Base-by-base conservation (phyloP, 2,888 invertebrate genomes). In the Ceriagrion tenellum region DNA sequence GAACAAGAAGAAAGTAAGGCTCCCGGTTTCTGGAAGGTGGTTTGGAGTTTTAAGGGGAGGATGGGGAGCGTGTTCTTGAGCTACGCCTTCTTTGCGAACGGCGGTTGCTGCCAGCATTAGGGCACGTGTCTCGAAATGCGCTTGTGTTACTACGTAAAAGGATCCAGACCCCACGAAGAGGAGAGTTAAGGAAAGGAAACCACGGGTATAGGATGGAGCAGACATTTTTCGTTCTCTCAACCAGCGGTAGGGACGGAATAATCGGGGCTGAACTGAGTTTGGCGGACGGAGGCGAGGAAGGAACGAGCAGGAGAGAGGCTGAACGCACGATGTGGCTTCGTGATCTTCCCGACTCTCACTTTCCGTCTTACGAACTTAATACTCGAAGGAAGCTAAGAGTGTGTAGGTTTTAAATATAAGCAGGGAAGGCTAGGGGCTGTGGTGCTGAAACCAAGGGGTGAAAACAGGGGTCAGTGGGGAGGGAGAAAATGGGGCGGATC, bases 1-100 rank as follows among this genome's bases (percentile, higher is more conserved):
- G 69, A 69, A 69, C 69, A 69, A 69, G 69, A 69, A 69, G 69
- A 69, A 69, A 69, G 69, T 69, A 69, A 69, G 26, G 26, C 59
- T 6, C 20, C 20, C 18, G 59, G 59, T 47, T 47, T 47, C 47
- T 47, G 47, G 47, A 18, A n/a, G 69, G 69, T 13, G 59, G 69
- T 10, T 69, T 26, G 69, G n/a, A 26, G 69, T 20, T n/a, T 23
- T 69, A n/a, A 23, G 3, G 69, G 69, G 69, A 2, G 0, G 3
- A 0, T 0, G 3, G 69, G 69, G 69, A 0, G 69, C 69, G 26
- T 69, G 12, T 23, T 69, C n/a, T 69, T 59, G n/a, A 69, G n/a
- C 69, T 69, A 69, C 26, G 69, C n/a, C 12, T 69, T 69, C n/a
- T 69, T 69, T n/a, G n/a, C 69, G 69, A 12, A 26, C 0, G 26